Base-by-base conservation (phyloP, 2,113 vertebrate genomes). In the Aegotheles bennettii region DNA sequence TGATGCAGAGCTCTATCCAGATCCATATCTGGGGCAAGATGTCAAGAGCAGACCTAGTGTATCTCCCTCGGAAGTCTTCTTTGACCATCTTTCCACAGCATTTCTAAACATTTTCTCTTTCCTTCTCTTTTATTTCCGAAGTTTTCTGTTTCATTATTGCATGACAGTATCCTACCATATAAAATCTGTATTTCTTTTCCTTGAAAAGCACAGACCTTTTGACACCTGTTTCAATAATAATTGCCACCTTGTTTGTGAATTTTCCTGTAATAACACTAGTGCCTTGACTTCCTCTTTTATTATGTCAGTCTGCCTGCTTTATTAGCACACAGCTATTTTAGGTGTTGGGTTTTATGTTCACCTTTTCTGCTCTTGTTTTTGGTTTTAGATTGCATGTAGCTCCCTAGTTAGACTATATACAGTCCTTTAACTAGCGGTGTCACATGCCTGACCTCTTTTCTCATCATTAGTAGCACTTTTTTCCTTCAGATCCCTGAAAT, bases 121-220 rank as follows among this genome's bases (percentile, higher is more conserved):
- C 71, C 43, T 85, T 78, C 26, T 16, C 43, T 85, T 78, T 29
- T 16, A 0, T 88, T 91, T 88, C 33, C 1, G 0, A 57, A 88
- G 23, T 65, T 38, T 84, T 12, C 35, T 35, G 10, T 65, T 86
- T 74, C n/a, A 24, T 90, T 84, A 63, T 29, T 90, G 64, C 4
- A 0, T 84, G 63, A 28, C 38, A 68, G 38, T 67, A 25, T 77
- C 38, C 38, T 86, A 33, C 47, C 20, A 2, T 59, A 70, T 54
- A 83, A 87, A 88, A 36, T 19, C 18, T 1, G 0, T 57, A n/a
- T 89, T 92, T 50, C 47, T 87, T 57, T 93, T 77, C 47, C 75
- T 80, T 84, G 64, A 90, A 80, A 67, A 93, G 64, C 16, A 42
- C 47, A 43, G 83, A 88, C 88, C 94, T 59, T 92, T 89, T 90